A percentile compares a stretch with the other conserved stretches of the same genome.
phyloP scores from a whole-genome alignment of 2,797 vertebrate species.

The Rhodeus uyekii region DNA sequence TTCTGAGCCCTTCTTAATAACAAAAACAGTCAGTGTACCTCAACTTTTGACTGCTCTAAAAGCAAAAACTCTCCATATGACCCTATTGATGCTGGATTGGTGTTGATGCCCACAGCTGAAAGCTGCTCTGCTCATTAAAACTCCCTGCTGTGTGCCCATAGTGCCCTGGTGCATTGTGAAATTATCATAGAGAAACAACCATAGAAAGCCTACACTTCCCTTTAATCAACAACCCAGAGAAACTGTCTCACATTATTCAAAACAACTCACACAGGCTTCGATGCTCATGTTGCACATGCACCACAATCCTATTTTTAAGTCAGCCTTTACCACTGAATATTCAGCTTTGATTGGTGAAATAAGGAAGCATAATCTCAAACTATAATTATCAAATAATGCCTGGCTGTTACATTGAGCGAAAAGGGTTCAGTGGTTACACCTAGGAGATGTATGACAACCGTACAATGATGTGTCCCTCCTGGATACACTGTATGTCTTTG shows the following conservation, averaged over 20 bases:
- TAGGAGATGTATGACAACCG: background rate
- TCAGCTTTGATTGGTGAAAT: background rate
- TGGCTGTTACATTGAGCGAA: background rate
- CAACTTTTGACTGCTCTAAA: constrained; percentile 22
- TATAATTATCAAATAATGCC: background rate
- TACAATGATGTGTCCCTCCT: constrained; percentile 13
- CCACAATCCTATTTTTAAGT: background rate
- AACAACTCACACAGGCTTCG: background rate
- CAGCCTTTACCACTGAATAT: background rate
- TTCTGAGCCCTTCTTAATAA: constrained; percentile 4
- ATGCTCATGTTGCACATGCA: background rate
- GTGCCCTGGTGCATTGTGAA: constrained; percentile 40
- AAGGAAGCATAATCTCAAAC: background rate
- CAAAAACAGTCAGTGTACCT: constrained; percentile 1
- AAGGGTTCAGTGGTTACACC: background rate
- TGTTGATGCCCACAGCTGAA: constrained; percentile 30
- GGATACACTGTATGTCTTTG: background rate
- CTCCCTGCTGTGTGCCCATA: constrained; percentile 37
- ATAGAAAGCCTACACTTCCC: constrained; percentile 11
- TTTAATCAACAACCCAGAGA: constrained; percentile 45
- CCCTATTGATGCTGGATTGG: constrained; percentile 34
- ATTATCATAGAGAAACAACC: constrained; percentile 49
- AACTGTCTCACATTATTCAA: constrained; percentile 22
- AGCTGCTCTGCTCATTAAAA: constrained; percentile 48
- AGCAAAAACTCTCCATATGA: constrained; percentile 27